A percentile compares a stretch with the other conserved stretches of the same genome.
phyloP scores from a whole-genome alignment of 2,888 invertebrate genomes.

The Microdon myrmicae region DNA sequence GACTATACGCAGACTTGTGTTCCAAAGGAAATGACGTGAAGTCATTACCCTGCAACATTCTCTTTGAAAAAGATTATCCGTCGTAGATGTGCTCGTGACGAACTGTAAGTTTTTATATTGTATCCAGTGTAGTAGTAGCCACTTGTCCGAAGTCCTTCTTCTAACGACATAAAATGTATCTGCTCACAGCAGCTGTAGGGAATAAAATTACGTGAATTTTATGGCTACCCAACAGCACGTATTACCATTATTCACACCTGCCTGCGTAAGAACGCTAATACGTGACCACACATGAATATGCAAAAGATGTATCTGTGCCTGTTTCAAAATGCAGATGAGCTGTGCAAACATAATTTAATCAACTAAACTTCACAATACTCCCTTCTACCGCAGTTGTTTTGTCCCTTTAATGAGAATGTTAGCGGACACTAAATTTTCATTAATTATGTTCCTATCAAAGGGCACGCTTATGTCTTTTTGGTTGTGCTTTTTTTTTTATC shows the following conservation, averaged over 20 bases:
- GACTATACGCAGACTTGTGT: too few relatives aligned
- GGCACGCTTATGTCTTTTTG: too few relatives aligned
- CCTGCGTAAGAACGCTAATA: constrained; percentile 33
- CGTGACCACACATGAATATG: constrained; percentile 31
- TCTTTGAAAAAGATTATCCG: constrained; percentile 1
- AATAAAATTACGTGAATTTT: constrained; percentile 14
- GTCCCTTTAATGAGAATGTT: too few relatives aligned
- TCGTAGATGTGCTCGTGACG: constrained; percentile 1
- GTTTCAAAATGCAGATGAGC: constrained; percentile 11
- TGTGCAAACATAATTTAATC: constrained; percentile 20
- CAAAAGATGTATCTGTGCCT: constrained; percentile 14
- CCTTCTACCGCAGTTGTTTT: too few relatives aligned
- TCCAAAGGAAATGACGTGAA: too few relatives aligned
- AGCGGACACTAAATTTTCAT: too few relatives aligned
- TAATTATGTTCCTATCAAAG: too few relatives aligned
- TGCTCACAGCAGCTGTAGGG: constrained; percentile 2
- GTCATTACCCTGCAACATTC: too few relatives aligned
- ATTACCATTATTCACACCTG: constrained; percentile 39
- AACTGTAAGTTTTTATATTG: not conserved
- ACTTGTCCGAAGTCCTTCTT: too few relatives aligned
- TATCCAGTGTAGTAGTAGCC: too few relatives aligned
- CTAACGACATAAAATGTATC: constrained; percentile 4
- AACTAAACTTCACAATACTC: too few relatives aligned
- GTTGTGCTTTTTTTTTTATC: too few relatives aligned
- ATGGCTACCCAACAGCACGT: constrained; percentile 23